Evolutionary conservation across 1,140 invertebrate species (phyloP), one percentile per base, ranked within the genome.

Genomic region (Bombus waltoni): DNA sequence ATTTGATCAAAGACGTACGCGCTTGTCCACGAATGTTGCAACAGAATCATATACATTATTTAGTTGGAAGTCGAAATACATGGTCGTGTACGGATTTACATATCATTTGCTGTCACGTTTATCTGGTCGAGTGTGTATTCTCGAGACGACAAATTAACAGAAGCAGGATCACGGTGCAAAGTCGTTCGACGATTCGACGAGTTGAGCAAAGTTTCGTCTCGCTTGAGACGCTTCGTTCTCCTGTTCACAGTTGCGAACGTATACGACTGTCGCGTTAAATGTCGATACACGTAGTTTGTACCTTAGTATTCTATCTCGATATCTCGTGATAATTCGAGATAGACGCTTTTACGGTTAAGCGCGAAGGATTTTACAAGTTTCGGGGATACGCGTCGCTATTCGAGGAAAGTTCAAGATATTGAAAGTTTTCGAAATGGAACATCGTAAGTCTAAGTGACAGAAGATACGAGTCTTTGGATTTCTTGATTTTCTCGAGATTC

Each of bases 61-160:
- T 83, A 47, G 53, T 32, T 28, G 4, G 3, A 62, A 62, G 1
- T n/a, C 11, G 35, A 78, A 78, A 44, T 65, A 65, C 10, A 68
- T 8, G 25, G 65, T 35, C 22, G n/a, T 8, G 66, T 78, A 68
- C 38, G 70, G 28, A 42, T 53, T 59, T 47, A 32, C 35, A 2
- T 47, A 25, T 70, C 28, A 38, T 42, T 66, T 47, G 13, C 42
- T 62, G 57, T 66, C 40, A 42, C 53, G 59, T 66, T 32, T 62
- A 18, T 22, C 32, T 11, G n/a, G 18, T 11, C n/a, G 44, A 35
- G 44, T 32, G 32, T 53, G 44, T 44, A n/a, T 22, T 57, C 73
- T 10, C 22, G 38, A 57, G 66, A 38, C 28, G 65, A 65, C 65
- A 42, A 83, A 83, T 83, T 78, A 83, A 83, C 65, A 70, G 32